Evolutionary conservation across 2,113 vertebrate species (phyloP), one percentile per base, ranked within the genome.

Genomic region (Salvelinus sp.): DNA sequence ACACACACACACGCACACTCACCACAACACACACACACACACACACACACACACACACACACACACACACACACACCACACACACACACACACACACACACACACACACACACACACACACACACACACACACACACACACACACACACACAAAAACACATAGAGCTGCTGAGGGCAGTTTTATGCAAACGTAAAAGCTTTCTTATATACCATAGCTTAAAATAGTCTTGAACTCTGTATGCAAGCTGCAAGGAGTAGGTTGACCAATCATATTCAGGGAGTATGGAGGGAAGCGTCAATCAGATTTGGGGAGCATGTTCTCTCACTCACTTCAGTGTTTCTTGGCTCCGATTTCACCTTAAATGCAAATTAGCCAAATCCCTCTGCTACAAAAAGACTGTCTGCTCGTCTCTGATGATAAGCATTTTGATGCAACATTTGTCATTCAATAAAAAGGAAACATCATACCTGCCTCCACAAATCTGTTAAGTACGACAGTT

Each of bases 281-380:
- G 73, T 65, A 73, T 48, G 69, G 76, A 77, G 72, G 79, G 79
- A 88, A 85, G 78, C 86, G 77, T 85, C 83, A 13, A 69, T 47
- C 70, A 78, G 69, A 78, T 82, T 58, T 82, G n/a, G 72, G 73
- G 57, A 76, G 64, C 65, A 65, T 82, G 70, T 76, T 80, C 71
- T 38, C 28, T 70, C 47, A 74, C 48, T 75, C 28, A 60, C 20
- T 23, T 22, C 33, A 23, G 18, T 33, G 7, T 47, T 38, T 69
- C 33, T 57, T 48, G 18, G 60, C 48, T 54, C 47, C 28, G 57
- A 6, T n/a, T 18, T 69, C 65, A 63, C 50, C 74, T 54, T 14
- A 23, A 78, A 77, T 85, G 76, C 76, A 77, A 86, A 83, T 66
- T 79, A 84, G 70, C 81, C 76, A 74, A 84, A 82, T 80, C 76